Evolutionary conservation across 2,888 invertebrate genomes (phyloP), one percentile per base, ranked within the genome.

Genomic region (Idaea aversata): DNA sequence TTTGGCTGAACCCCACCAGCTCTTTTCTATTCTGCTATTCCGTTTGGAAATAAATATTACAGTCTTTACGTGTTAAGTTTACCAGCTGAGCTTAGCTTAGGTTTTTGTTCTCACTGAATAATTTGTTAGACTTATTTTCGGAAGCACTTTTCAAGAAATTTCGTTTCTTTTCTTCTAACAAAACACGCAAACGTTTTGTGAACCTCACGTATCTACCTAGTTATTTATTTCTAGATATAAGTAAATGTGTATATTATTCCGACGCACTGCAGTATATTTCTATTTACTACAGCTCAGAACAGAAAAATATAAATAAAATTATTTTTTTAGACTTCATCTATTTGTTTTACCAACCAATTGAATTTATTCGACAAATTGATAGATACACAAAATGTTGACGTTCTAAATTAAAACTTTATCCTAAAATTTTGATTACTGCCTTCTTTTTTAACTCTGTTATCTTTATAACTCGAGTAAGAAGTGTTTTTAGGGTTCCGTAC

Each of bases 241-340:
- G 47, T 47, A 47, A 47, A 47, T 47, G 47, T 47, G 47, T 47
- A 47, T 47, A 47, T 47, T 47, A 13, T 13, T 47, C 47, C 4
- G 47, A 47, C 47, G 47, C 47, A 47, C 47, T 47, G 47, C 47
- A 47, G 47, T 47, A 47, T 47, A 47, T 47, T 47, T 47, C 47
- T 47, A 47, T 47, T 47, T 47, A 47, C 47, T 47, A 47, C 47
- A 47, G 47, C 47, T 7, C 47, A 13, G 10, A 47, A 47, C 47
- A 13, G 13, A 47, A 47, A 38, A 13, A 47, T 7, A 47, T 10
- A 5, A 47, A 47, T 1, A 13, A 47, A 13, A 5, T 13, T 3
- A 7, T 47, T 13, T 47, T 7, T 3, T 0, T 36, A 7, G 6
- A 25, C 25, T 25, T 25, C 25, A 25, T 25, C 25, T 25, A 25